phyloP scores from a whole-genome alignment of 2,113 vertebrate genomes.

The Myotis brandtii region DNA sequence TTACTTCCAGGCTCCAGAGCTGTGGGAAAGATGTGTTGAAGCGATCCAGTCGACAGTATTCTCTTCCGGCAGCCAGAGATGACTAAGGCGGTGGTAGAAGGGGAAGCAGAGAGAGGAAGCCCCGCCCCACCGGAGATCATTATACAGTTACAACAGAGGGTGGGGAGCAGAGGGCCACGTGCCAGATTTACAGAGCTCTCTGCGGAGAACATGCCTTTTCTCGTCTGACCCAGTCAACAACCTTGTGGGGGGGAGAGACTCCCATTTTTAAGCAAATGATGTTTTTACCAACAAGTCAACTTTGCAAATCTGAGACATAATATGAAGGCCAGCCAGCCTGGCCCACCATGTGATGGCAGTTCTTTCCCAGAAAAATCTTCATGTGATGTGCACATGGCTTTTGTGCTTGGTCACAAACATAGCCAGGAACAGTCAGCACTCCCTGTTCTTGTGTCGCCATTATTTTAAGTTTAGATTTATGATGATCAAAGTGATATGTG shows the following conservation, averaged over 20 bases:
- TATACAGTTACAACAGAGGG: background rate
- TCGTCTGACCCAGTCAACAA: background rate
- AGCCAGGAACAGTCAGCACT: constrained; percentile 42
- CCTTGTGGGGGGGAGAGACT: background rate
- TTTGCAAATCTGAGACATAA: background rate
- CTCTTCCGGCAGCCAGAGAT: background rate
- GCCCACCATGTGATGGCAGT: background rate
- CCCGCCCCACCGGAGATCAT: background rate
- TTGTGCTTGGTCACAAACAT: constrained; percentile 61
- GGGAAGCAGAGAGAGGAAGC: background rate
- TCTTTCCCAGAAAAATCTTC: constrained; percentile 52
- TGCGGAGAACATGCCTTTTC: background rate
- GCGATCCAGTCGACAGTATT: background rate
- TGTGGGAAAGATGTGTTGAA: background rate
- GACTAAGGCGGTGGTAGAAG: background rate
- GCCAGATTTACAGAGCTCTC: background rate
- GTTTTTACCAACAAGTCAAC: constrained; percentile 54
- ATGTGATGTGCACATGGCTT: constrained; percentile 42
- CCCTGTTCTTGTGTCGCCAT: background rate
- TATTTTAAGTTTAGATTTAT: background rate
- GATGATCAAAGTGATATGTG: background rate
- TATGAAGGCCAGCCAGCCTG: background rate
- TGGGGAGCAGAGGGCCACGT: background rate
- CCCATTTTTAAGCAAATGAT: constrained; percentile 22
- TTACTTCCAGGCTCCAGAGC: background rate